Conservation (phyloP, 2,113 vertebrate genomes). For the Calypte anna region DNA sequence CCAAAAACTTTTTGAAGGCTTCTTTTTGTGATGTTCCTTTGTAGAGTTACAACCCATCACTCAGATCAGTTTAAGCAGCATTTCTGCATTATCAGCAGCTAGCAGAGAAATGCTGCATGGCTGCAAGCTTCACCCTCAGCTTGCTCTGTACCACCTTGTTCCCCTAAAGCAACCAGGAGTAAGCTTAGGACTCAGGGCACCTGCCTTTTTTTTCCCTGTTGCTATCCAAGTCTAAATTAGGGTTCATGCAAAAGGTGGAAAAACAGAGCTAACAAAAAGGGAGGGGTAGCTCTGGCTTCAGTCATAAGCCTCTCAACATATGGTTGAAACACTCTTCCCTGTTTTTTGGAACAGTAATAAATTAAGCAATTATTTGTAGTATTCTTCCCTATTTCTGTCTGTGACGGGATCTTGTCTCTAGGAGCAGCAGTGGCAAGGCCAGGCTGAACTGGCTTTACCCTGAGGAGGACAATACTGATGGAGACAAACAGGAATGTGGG, state of each 20-base stretch:
- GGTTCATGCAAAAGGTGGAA: background rate
- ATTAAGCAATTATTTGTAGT: background rate
- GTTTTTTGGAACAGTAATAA: too few species aligned
- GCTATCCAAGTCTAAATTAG: background rate
- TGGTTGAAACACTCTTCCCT: background rate
- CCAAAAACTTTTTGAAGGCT: background rate
- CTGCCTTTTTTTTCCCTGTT: background rate
- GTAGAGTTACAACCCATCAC: background rate
- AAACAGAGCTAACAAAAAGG: background rate
- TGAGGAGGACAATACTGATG: background rate
- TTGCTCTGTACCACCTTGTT: background rate
- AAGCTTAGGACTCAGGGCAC: background rate
- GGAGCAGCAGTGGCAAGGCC: background rate
- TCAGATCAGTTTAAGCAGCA: background rate
- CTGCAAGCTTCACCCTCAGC: background rate
- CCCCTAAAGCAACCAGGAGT: background rate
- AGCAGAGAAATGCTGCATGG: background rate
- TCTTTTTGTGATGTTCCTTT: background rate
- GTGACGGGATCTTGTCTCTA: background rate
- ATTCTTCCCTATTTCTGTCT: background rate
- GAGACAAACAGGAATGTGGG: fast-evolving
- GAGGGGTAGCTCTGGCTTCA: background rate
- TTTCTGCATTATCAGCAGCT: background rate
- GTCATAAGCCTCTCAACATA: background rate
- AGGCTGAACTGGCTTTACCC: background rate